These are phyloP conservation scores for Saxidomus purpurata DNA, from an alignment of 1,140 invertebrate genomes.

Conservation along the genomic window DNA sequence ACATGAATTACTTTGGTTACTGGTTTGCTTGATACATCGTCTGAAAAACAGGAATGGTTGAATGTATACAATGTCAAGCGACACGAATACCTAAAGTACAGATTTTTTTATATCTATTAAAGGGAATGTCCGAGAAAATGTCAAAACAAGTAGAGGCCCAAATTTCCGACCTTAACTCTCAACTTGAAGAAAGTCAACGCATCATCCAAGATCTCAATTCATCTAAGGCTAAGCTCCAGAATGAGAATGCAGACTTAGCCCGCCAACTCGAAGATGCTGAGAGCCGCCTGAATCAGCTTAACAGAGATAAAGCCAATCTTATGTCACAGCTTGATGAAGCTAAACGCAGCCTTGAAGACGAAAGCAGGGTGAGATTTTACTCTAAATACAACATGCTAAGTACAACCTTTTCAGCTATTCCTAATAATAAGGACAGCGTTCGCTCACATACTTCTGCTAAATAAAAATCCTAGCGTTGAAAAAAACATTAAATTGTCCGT, in stretches of 20 bases:
- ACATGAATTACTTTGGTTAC: too few species aligned
- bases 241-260: conserved; percentile 97
- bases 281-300: conserved; percentile 97
- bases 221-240: conserved; percentile 87
- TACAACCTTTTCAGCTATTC: not conserved
- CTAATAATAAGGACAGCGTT: too few species aligned
- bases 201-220: conserved; percentile 81
- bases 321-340: conserved; percentile 98
- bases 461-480: too few species aligned
- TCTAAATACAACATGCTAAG: not conserved
- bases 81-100: too few species aligned
- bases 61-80: too few species aligned
- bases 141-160: conserved; percentile 98
- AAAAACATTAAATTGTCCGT: too few species aligned
- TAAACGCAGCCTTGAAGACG: conserved; percentile 98
- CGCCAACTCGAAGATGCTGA: conserved; percentile 97
- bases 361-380: conserved; percentile 90
- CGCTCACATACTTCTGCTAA: too few species aligned
- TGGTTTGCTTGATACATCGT: too few species aligned
- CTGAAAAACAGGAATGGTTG: too few species aligned
- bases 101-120: conserved; percentile 16
- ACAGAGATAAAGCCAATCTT: conserved; percentile 98
- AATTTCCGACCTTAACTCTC: conserved; percentile 97
- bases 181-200: conserved; percentile 91
- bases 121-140: conserved; percentile 98